Base-by-base conservation (phyloP, 2,797 vertebrate genomes). In the Lepus townsendii region DNA sequence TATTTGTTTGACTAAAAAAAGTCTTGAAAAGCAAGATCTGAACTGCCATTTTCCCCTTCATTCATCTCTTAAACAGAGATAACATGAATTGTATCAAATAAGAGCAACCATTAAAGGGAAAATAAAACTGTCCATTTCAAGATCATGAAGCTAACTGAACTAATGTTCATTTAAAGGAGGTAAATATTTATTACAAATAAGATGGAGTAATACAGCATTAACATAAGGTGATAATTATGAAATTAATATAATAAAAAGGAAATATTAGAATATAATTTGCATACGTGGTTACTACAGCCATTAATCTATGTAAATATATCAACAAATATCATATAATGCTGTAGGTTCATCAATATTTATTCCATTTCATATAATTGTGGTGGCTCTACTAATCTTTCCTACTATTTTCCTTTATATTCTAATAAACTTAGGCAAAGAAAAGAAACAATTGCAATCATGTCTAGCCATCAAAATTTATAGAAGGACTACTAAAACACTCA, bases 221-320 rank as follows among this genome's bases (percentile, higher is more conserved):
- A 82, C 38, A 68, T n/a, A 88, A 85, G 63, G 26, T 11, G 83
- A 90, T 47, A 77, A 66, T 68, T 84, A 77, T 79, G 5, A 80
- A 87, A 85, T 50, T 75, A 54, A 78, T 20, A 60, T 75, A 79
- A 57, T 42, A 30, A 68, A 32, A 52, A 95, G 27, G 47, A 10
- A 7, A 87, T 71, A 79, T 12, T 22, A 88, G 42, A 78, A 68
- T 73, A 54, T 11, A 80, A 92, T 86, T 86, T 26, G 4, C 50
- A 66, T 27, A 32, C 13, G 24, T 26, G 32, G 13, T 32, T 54
- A 82, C 32, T 54, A 38, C 7, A 54, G 42, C 17, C 38, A 62
- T 73, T 26, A 57, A 65, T 88, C 42, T 52, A 68, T 60, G 10
- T 68, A 95, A 72, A 62, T 42, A 78, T 4, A 92, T 22, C 7